Percentiles rank a stretch among this genome's conserved stretches.
phyloP scores from a whole-genome alignment of 2,888 invertebrate genomes.

The Eilema sororculum region DNA sequence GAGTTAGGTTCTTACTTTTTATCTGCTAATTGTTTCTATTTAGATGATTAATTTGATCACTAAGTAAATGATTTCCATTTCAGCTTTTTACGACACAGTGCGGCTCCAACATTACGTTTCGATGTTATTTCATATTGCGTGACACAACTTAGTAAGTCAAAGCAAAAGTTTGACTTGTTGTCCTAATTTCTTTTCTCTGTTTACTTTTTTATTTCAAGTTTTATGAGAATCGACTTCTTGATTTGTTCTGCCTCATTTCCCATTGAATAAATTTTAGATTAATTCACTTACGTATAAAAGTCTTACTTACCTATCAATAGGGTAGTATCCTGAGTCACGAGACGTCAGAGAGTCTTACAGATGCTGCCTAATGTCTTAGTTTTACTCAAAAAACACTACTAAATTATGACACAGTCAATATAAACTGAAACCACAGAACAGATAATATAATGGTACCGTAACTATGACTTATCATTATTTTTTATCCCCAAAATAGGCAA shows the following conservation, averaged over 20 bases:
- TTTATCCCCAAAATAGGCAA: too few species aligned
- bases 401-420: too few species aligned
- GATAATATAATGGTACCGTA: too few species aligned
- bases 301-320: constrained; percentile 21
- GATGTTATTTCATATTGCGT: constrained; percentile 77
- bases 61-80: constrained; percentile 54
- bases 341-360: too few species aligned
- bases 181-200: constrained; percentile 79
- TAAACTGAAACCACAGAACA: too few species aligned
- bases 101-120: constrained; percentile 69
- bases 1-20: constrained; percentile 41
- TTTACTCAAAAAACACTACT: too few species aligned
- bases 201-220: constrained; percentile 73
- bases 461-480: too few species aligned
- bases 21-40: constrained; percentile 2
- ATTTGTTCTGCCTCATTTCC: constrained; percentile 63
- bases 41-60: constrained; percentile 2
- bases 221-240: constrained; percentile 72
- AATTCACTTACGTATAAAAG: constrained; percentile 32
- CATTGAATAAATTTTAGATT: constrained; percentile 35
- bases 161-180: constrained; percentile 76
- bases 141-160: constrained; percentile 78
- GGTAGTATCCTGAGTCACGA: too few species aligned
- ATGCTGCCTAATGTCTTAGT: too few species aligned
- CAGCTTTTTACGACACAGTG: constrained; percentile 60